phyloP scores from a whole-genome alignment of 2,888 invertebrate species.

The Cataglyphis altisquamis region DNA sequence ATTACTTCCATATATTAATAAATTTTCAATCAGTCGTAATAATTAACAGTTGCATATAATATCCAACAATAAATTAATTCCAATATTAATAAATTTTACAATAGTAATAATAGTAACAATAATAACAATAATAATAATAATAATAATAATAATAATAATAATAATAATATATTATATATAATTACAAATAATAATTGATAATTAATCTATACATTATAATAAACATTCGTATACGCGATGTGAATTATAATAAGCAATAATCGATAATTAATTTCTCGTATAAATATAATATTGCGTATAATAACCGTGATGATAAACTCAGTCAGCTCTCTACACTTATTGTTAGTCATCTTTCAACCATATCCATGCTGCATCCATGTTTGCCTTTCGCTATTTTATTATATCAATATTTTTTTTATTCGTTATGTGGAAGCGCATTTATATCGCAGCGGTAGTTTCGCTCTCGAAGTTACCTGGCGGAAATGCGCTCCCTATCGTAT shows the following conservation, averaged over 20 bases:
- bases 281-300: neutral
- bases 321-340: neutral
- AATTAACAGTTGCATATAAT: constrained; percentile 2
- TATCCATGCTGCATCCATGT: neutral
- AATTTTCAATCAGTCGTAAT: neutral
- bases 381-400: constrained; percentile 31
- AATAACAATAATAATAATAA: neutral
- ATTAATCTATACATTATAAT: constrained; percentile 24
- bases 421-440: constrained; percentile 32
- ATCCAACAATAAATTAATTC: constrained; percentile 24
- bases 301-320: constrained; percentile 5
- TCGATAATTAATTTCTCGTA: constrained; percentile 28
- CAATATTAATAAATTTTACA: constrained; percentile 27
- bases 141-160: constrained; percentile 1
- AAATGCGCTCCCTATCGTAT: constrained; percentile 27
- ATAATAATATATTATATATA: neutral
- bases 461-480: constrained; percentile 29
- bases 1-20: neutral
- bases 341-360: neutral
- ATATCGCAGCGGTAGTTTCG: constrained; percentile 45
- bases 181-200: constrained; percentile 24
- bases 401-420: constrained; percentile 21
- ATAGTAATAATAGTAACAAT: neutral
- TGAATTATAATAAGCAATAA: constrained; percentile 28
- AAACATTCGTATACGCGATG: neutral